Base-by-base conservation (phyloP, 2,113 vertebrate species). In the Hippocampus comes region DNA sequence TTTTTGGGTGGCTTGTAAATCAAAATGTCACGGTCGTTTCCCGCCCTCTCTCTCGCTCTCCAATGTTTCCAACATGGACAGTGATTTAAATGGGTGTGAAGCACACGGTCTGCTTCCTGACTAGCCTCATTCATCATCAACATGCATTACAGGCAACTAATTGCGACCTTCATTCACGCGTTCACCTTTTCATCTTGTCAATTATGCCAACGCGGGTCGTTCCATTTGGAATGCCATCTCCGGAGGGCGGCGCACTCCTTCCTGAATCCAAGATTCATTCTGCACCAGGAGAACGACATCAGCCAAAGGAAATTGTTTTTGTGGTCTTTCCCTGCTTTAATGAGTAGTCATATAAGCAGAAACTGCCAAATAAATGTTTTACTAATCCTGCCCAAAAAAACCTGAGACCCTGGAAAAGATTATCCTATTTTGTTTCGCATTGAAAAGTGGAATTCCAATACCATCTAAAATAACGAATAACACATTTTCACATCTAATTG, bases 281-380 rank as follows among this genome's bases (percentile, higher is more conserved):
- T n/a, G 57, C 78, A 61, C 48, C 68, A 61, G 23, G 41, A 76
- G 73, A 72, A 70, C 69, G 9, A 78, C 34, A 38, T 75, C 75
- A 60, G 76, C 71, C 63, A 56, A 77, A 78, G 66, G 78, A 78
- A 72, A 56, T 20, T 27, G 66, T 43, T 38, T 38, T 6, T 38
- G 34, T 5, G 14, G 57, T 8, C 0, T 75, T 74, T 73, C 46
- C 49, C 65, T 63, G 73, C 65, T 78, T 74, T 81, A 71, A 82
- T 80, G 79, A 79, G 70, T 56, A 78, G 61, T 80, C 82, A 87
- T 89, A 80, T 88, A 84, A 61, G 80, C 71, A 73, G n/a, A 76
- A 77, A 80, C 70, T 72, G 51, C 79, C 57, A 81, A 80, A 88
- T 80, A 86, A 83, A 88, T 74, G 70, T 69, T 70, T 59, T 76